Base-by-base conservation (phyloP, 1,140 invertebrate genomes). In the Papilio polytes region DNA sequence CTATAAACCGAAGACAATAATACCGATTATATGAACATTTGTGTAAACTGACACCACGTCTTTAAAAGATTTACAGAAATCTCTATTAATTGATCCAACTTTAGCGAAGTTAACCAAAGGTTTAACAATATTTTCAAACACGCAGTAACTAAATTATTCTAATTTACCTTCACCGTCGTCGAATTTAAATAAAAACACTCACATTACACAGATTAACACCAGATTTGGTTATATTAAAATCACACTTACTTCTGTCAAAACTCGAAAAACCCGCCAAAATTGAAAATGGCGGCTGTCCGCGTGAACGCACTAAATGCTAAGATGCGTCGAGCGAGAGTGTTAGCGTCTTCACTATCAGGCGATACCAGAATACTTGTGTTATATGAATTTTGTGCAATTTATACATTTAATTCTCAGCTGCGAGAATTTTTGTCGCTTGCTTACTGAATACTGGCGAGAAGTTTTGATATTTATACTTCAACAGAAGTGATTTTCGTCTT, bases 191-290 rank as follows among this genome's bases (percentile, higher is more conserved):
- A 63, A 85, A 80, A 84, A 74, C 86, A 31, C 74, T 86, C 83
- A 86, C 89, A 89, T 51, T 84, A 73, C 81, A 87, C 85, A 59
- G 46, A 83, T 83, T 46, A 84, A 82, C 79, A 85, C 81, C 83
- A 85, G 86, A 82, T 80, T 83, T 85, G 83, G 78, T 74, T 85
- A 80, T 18, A 84, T 73, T 81, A 85, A 85, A 85, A 70, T 82
- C 85, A 84, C 91, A 92, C 90, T 92, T 91, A 91, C 89, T 89
- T 91, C 86, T 85, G 87, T 82, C 82, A 85, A 86, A 84, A 85
- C 83, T 85, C 83, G 83, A 86, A 89, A 88, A 86, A 85, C 72
- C 81, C 78, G 79, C 59, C 72, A 76, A 46, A 76, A 83, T 53
- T 13, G 74, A 85, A 85, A 85, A 88, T 87, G 89, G 90, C 88